Conservation (phyloP, 2,797 vertebrate species). For the Sternotherus odoratus region DNA sequence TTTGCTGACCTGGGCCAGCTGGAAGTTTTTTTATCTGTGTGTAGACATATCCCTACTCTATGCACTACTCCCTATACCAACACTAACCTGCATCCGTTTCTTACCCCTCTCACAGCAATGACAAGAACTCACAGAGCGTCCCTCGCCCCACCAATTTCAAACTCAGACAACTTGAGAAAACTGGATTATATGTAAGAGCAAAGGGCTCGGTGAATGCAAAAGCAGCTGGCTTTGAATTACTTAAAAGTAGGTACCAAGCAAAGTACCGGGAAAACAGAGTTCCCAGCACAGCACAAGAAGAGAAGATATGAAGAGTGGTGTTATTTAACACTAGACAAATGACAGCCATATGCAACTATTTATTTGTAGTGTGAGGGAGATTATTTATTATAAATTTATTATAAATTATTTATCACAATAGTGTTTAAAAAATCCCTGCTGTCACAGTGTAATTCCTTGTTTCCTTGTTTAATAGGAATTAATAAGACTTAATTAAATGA, state of each 20-base stretch:
- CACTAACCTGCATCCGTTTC: background rate
- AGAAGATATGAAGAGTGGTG: too few species aligned
- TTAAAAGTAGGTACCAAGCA: too few species aligned
- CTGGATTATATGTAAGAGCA: fast-evolving
- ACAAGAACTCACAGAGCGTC: background rate
- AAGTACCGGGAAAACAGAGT: too few species aligned
- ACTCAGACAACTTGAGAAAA: fast-evolving
- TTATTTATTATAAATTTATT: too few species aligned
- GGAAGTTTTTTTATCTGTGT: background rate
- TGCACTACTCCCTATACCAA: background rate
- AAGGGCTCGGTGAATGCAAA: background rate
- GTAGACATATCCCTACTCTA: background rate
- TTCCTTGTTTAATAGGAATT: too few species aligned
- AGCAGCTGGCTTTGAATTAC: background rate
- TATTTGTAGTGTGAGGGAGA: too few species aligned
- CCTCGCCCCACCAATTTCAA: background rate
- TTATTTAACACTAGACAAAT: too few species aligned
- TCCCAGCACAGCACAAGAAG: too few species aligned
- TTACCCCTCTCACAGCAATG: background rate
- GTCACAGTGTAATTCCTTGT: too few species aligned
- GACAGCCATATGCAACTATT: too few species aligned
- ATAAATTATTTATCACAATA: background rate
- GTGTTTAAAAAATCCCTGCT: background rate
- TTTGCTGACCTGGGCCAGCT: background rate
- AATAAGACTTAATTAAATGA: too few species aligned